Base-by-base conservation (phyloP, 2,113 vertebrate genomes). In the Varanus salvator region DNA sequence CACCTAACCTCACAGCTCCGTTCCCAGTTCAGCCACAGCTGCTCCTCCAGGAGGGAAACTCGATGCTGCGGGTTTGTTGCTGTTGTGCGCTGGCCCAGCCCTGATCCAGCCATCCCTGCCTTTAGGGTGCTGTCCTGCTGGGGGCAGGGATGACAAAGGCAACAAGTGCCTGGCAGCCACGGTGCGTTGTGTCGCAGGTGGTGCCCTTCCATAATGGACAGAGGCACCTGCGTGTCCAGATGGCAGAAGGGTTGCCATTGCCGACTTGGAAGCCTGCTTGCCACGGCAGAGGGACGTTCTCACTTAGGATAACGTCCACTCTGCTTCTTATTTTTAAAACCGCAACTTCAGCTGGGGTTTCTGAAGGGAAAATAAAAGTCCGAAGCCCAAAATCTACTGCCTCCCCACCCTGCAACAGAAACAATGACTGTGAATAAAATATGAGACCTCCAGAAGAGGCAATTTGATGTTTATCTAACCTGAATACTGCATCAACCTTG, bases 381-480 rank as follows among this genome's bases (percentile, higher is more conserved):
- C 8, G 82, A 57, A 75, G 76, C 50, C 54, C 2, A 85, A 21
- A 72, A 48, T 29, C 74, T 44, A 44, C 38, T 44, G 38, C 34
- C 34, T 25, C 80, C 76, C 85, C 89, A 90, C 48, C 69, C 68
- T 48, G n/a, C 85, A 34, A 85, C 90, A 91, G 90, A 94, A 95
- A 94, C 76, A 96, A 95, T 92, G 93, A 92, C 87, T 83, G 94
- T 95, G 89, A 96, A 95, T 96, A 96, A 96, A 96, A 92, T 87
- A 95, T 95, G 92, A 93, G 71, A 77, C 85, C 93, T 96, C 93
- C 88, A 93, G 95, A 96, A 93, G 78, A 89, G 84, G 94, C 52
- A 74, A 72, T 77, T 89, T 92, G 90, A 95, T 91, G 80, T 91
- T 93, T 93, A 94, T 94, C 90, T 93, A 91, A 91, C 84, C 86